Evolutionary conservation across 2,797 vertebrate genomes (phyloP).

Genomic region (Rhodeus uyekii): DNA sequence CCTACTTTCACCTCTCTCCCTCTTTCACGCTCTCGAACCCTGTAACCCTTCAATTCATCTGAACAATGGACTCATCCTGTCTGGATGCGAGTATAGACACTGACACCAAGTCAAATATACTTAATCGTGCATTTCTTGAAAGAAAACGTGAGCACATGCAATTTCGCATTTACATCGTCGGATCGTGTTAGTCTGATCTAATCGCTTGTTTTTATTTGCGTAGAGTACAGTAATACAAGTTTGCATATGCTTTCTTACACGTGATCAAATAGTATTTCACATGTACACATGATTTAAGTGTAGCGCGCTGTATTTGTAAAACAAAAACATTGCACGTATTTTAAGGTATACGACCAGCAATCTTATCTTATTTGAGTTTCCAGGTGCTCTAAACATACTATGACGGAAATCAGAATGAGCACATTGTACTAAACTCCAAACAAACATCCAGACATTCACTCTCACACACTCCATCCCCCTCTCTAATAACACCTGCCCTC

Average conservation of each 20-base stretch:
- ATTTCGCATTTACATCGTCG: neutral
- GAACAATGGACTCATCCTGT: constrained; percentile 51
- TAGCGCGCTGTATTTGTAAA: neutral
- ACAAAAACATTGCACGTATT: neutral
- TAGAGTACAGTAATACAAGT: neutral
- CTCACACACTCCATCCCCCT: constrained; percentile 58
- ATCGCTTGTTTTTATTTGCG: neutral
- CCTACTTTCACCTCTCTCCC: constrained; percentile 61
- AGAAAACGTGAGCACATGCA: neutral
- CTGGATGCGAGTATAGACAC: constrained; percentile 40
- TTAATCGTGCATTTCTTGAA: constrained; percentile 20
- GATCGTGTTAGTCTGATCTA: neutral
- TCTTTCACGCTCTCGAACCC: constrained; percentile 59
- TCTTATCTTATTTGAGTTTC: constrained; percentile 9
- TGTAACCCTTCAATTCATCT: constrained; percentile 47
- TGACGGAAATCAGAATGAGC: neutral
- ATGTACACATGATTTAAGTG: neutral
- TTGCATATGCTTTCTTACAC: neutral
- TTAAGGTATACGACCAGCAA: neutral
- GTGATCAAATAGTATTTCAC: neutral
- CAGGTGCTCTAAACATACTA: neutral
- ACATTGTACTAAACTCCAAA: constrained; percentile 41
- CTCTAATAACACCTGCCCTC: constrained; percentile 75
- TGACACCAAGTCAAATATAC: constrained; percentile 40
- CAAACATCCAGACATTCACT: constrained; percentile 49